Conservation (phyloP, 2,888 invertebrate genomes). For the Amphipyra tragopoginis region DNA sequence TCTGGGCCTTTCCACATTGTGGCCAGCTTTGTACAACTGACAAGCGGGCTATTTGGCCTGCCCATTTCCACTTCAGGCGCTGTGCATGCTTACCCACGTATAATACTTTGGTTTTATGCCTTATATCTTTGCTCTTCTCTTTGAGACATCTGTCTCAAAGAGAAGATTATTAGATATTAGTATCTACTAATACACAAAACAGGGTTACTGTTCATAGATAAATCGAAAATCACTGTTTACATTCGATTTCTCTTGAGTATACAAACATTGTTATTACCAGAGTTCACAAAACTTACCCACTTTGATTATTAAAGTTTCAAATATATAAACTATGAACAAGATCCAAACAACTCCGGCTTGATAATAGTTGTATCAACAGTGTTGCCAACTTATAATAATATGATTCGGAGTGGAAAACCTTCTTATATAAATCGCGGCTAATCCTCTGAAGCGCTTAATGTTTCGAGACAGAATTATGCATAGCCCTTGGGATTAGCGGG, state of each 20-base stretch:
- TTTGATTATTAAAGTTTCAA: slow-evolving; percentile 54
- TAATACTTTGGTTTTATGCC: too few species aligned
- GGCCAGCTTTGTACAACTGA: too few species aligned
- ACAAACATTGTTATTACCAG: slow-evolving; percentile 33
- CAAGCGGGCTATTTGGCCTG: too few species aligned
- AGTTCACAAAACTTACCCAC: slow-evolving; percentile 45
- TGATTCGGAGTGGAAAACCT: slow-evolving; percentile 75
- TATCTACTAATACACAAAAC: too few species aligned
- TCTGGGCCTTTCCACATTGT: too few species aligned
- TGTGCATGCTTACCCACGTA: too few species aligned
- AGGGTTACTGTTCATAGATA: neutral
- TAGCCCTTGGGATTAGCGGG: slow-evolving; percentile 83
- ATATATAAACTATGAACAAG: slow-evolving; percentile 36
- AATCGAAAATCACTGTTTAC: slow-evolving; percentile 35
- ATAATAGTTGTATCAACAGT: slow-evolving; percentile 51
- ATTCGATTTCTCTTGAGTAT: slow-evolving; percentile 36
- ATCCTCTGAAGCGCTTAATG: slow-evolving; percentile 83
- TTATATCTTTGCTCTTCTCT: too few species aligned
- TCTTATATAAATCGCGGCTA: slow-evolving; percentile 82
- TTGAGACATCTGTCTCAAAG: too few species aligned
- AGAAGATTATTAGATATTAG: too few species aligned
- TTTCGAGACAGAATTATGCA: slow-evolving; percentile 85
- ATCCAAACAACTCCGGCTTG: slow-evolving; percentile 30
- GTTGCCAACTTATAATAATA: slow-evolving; percentile 50
- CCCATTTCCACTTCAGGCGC: too few species aligned